Conservation (phyloP, 2,888 invertebrate species). For the Tenthredo distinguenda region DNA sequence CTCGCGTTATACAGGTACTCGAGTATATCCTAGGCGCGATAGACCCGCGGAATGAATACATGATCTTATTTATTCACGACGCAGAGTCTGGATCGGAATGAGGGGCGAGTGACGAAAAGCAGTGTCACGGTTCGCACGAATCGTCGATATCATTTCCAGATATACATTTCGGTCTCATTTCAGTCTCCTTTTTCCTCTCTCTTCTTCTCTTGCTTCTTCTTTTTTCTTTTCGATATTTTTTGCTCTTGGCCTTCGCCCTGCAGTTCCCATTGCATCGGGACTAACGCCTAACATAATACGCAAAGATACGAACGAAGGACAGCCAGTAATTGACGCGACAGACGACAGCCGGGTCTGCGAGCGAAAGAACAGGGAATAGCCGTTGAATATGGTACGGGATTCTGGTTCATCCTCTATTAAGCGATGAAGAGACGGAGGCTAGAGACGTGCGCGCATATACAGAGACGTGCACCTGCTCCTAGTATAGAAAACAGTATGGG, state of each 20-base stretch:
- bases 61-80: neutral
- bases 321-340: slow-evolving; percentile 35
- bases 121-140: neutral
- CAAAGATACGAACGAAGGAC: neutral
- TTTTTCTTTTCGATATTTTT: neutral
- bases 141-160: neutral
- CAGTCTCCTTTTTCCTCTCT: no score
- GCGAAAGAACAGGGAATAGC: neutral
- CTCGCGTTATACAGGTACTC: neutral
- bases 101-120: neutral
- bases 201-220: neutral
- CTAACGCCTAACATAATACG: slow-evolving; percentile 6
- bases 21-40: neutral
- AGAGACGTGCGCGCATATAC: neutral
- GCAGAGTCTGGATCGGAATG: neutral
- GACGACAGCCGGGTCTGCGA: slow-evolving; percentile 11
- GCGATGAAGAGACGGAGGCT: neutral
- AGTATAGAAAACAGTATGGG: neutral
- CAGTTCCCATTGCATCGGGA: neutral
- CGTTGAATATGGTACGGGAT: neutral
- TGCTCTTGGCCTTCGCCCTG: neutral
- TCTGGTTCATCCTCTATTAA: slow-evolving; percentile 9
- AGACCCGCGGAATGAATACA: neutral
- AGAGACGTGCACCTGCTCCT: slow-evolving; percentile 20
- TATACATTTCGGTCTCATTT: neutral